Evolutionary conservation across 2,797 vertebrate genomes (phyloP), one percentile per base, ranked within the genome.

Genomic region (Dallia pectoralis): DNA sequence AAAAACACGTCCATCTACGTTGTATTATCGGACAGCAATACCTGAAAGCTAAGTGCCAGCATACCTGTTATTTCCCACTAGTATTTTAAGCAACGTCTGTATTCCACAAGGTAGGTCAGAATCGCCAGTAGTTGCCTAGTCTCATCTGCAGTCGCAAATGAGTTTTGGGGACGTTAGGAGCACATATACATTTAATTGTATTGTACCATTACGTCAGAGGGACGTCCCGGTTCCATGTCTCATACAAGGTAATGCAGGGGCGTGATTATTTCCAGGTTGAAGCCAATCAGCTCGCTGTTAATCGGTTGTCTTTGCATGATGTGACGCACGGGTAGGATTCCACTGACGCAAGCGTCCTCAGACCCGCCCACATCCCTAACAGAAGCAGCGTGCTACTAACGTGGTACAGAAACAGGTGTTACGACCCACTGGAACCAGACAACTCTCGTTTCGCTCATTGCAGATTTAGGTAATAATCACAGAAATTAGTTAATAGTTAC

Each of bases 271-370:
- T 95, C 94, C 93, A 92, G 69, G 61, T 82, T 70, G 77, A 82
- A 77, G 73, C 94, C 94, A 93, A 94, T 94, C 86, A 75, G 62
- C 27, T 72, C 79, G 71, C 69, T 53, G 68, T 81, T 14, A 73
- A 33, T 82, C 81, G 84, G 73, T 82, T 85, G 88, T 87, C 88
- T 82, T 76, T n/a, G 66, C 83, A 83, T 79, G 91, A 83, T 79
- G 91, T 97, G 97, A 98, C 97, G 96, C 96, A 97, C 94, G 94
- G 85, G 85, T 80, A 93, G 95, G 95, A 96, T 96, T 98, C 96
- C 96, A 96, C 94, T 98, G 96, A 97, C 96, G 96, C 93, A 94
- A 88, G 80, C 48, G 74, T 74, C 75, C 64, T 29, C 0, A 19
- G 27, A 51, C 7, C 15, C 67, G 32, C 7, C 15, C 67, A 29